A percentile compares a stretch with the other conserved stretches of the same genome.
These are phyloP conservation scores for Chaetodon trifascialis DNA, from an alignment of 2,113 vertebrate genomes.

Conservation along the genomic window DNA sequence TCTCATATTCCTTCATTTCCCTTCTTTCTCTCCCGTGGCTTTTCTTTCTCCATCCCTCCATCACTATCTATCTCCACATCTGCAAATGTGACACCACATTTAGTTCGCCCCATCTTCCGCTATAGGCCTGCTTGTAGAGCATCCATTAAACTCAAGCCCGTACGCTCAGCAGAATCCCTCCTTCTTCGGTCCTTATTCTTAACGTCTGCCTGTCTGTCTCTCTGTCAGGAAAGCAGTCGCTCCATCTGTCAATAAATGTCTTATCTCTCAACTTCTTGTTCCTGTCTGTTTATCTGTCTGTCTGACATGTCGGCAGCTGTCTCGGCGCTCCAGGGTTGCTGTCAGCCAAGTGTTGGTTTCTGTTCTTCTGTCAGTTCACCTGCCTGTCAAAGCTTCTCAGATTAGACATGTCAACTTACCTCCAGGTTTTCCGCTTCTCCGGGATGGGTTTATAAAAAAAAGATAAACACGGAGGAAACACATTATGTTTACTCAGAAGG, in stretches of 20 bases:
- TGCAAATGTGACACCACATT: slow-evolving; percentile 68
- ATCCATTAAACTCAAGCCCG: slow-evolving; percentile 60
- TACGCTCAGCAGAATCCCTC: slow-evolving; percentile 63
- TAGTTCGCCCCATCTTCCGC: slow-evolving; percentile 48
- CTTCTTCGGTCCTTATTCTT: slow-evolving; percentile 50
- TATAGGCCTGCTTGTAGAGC: slow-evolving; percentile 53
- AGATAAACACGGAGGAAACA: slow-evolving; percentile 62
- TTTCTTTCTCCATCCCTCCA: slow-evolving; percentile 56
- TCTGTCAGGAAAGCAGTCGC: slow-evolving; percentile 62
- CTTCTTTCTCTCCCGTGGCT: slow-evolving; percentile 58
- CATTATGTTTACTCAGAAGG: slow-evolving; percentile 57
- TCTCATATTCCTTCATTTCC: slow-evolving; percentile 62
- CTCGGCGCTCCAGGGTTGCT: slow-evolving; percentile 78
- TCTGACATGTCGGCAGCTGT: slow-evolving; percentile 79
- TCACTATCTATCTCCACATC: slow-evolving; percentile 68
- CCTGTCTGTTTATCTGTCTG: slow-evolving; percentile 79
- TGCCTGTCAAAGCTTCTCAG: slow-evolving; percentile 78
- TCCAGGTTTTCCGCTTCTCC: slow-evolving; percentile 61
- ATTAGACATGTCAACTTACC: slow-evolving; percentile 78
- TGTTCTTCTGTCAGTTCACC: slow-evolving; percentile 82
- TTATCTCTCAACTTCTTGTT: slow-evolving; percentile 74
- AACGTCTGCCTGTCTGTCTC: slow-evolving; percentile 60
- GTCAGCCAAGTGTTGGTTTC: slow-evolving; percentile 81
- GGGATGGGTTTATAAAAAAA: slow-evolving; percentile 47
- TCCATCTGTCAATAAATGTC: slow-evolving; percentile 78